Evolutionary conservation across 92 coral and sea anemone genomes (phyloP), one percentile per base, ranked within the genome.

Genomic region (Heliopora coerulea): DNA sequence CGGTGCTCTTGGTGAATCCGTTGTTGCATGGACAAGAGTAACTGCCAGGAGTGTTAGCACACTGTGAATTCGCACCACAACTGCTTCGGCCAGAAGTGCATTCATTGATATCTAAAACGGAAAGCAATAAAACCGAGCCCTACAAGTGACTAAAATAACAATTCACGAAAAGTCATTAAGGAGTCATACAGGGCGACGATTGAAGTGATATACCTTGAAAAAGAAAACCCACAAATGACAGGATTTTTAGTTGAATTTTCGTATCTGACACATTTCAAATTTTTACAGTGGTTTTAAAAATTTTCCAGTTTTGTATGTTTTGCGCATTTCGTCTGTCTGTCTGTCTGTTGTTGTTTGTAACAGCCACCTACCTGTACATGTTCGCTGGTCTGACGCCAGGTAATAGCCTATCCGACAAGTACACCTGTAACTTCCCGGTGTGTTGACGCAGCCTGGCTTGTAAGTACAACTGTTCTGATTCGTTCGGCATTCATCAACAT

Each of bases 401-500:
- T 62, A 19, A 25, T 20, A 66, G 18, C 73, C 73, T 0, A 34
- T 18, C 5, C 18, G n/a, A 42, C 73, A 66, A 0, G 34, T 66
- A 49, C 73, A 66, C 10, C 23, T 44, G 57, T 66, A 66, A 21
- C 57, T 66, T 44, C 73, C 73, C 3, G 1, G 39, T 0, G 73
- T 66, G 73, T 66, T 66, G 20, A 2, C 17, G 25, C 73, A 66
- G 20, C 54, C 57, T 41, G 27, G 57, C 44, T 66, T 66, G 68
- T 62, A 62, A 18, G 29, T 48, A 66, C 73, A 66, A 19, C 27
- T 8, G 37, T 66, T 41, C 7, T 18, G 30, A 8, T 25, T 41
- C 24, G 1, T 66, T 66, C n/a, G 29, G 30, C 73, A 66, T 27
- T 66, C 73, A 25, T 66, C 37, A 48, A 66, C 23, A 66, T 66